Evolutionary conservation across 2,888 invertebrate species (phyloP).

Genomic region (Tetranychus piercei): DNA sequence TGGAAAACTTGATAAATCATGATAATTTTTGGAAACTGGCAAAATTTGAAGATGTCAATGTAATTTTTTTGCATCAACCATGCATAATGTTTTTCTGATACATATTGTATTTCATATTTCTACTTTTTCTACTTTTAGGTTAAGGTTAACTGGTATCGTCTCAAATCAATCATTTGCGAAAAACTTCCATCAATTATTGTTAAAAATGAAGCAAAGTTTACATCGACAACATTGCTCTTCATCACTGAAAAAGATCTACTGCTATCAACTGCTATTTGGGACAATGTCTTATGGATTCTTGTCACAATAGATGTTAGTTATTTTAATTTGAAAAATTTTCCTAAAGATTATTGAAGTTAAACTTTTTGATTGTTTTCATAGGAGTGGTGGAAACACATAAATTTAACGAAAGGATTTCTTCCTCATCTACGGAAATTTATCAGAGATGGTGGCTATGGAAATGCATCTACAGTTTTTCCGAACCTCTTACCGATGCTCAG

Average conservation of each 20-base stretch:
- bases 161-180: slow-evolving; percentile 44
- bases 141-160: slow-evolving; percentile 46
- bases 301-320: slow-evolving; percentile 38
- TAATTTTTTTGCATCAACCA: background rate
- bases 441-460: slow-evolving; percentile 54
- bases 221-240: slow-evolving; percentile 43
- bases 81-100: background rate
- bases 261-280: slow-evolving; percentile 52
- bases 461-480: slow-evolving; percentile 51
- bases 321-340: background rate
- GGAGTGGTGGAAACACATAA: slow-evolving; percentile 52
- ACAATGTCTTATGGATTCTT: slow-evolving; percentile 46
- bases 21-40: slow-evolving; percentile 53
- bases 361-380: slow-evolving; percentile 31
- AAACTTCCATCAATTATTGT: slow-evolving; percentile 40
- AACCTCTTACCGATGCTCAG: slow-evolving; percentile 58
- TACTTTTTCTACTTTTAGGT: slow-evolving; percentile 31
- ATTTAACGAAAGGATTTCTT: slow-evolving; percentile 51
- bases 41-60: slow-evolving; percentile 33
- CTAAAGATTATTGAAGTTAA: background rate
- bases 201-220: slow-evolving; percentile 40
- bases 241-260: slow-evolving; percentile 50
- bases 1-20: slow-evolving; percentile 41
- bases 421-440: slow-evolving; percentile 50
- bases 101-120: background rate